Evolutionary conservation across 2,888 invertebrate species (phyloP).

Genomic region (Azorinus chamasolen): DNA sequence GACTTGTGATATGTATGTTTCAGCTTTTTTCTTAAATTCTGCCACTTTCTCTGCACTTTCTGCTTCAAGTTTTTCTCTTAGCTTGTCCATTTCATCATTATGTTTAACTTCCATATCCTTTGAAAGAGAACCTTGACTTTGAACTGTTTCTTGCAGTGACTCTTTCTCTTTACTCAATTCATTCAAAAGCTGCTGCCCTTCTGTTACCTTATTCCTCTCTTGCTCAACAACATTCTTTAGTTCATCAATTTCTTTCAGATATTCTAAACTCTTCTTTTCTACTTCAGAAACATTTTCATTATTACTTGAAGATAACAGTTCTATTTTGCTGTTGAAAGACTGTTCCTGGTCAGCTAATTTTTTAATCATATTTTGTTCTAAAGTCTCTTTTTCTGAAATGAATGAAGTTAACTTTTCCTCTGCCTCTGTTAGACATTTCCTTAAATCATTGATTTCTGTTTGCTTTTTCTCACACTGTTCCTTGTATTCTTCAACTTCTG

Average conservation of each 20-base stretch:
- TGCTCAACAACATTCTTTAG: conserved; percentile 9
- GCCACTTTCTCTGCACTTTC: conserved; percentile 79
- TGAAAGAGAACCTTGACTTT: conserved; percentile 5
- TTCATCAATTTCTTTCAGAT: conserved; percentile 3
- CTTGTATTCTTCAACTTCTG: conserved; percentile 18
- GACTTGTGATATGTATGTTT: conserved; percentile 80
- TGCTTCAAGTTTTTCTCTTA: conserved; percentile 67
- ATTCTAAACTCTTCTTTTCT: conserved; percentile 6
- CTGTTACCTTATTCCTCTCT: conserved; percentile 8
- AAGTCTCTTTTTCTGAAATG: conserved; percentile 18
- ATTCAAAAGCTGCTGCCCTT: background rate
- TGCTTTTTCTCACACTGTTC: conserved; percentile 23
- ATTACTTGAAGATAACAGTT: conserved; percentile 12
- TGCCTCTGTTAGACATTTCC: conserved; percentile 11
- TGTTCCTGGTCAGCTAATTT: conserved; percentile 26
- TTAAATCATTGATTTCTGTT: conserved; percentile 23
- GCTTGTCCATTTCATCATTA: conserved; percentile 55
- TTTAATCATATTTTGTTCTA: conserved; percentile 31
- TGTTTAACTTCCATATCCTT: conserved; percentile 27
- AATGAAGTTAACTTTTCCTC: conserved; percentile 13
- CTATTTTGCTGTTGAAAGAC: conserved; percentile 9
- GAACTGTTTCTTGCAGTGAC: conserved; percentile 20
- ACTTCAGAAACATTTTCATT: conserved; percentile 21
- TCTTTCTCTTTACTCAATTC: conserved; percentile 20
- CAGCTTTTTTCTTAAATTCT: conserved; percentile 84